Evolutionary conservation across 2,888 invertebrate species (phyloP).

Genomic region (Melitaea athalia): DNA sequence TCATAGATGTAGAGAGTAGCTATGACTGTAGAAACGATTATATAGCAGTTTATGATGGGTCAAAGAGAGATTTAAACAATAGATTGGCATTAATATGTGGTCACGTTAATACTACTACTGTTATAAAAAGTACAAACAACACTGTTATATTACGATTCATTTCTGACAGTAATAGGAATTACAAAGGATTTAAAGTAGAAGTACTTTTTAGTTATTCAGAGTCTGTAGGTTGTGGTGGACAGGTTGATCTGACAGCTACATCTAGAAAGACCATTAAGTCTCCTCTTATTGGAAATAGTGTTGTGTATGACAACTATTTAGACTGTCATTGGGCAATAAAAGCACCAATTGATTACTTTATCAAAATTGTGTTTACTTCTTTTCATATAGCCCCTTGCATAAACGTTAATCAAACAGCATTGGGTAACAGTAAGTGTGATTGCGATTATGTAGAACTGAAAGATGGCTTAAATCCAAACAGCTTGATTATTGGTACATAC

Average conservation of each 20-base stretch:
- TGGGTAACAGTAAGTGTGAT: conserved; percentile 78
- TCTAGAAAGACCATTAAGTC: conserved; percentile 64
- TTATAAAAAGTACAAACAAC: conserved; percentile 83
- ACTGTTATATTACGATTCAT: conserved; percentile 80
- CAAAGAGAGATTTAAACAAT: conserved; percentile 56
- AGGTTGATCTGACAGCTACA: conserved; percentile 76
- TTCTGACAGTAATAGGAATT: conserved; percentile 67
- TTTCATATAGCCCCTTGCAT: conserved; percentile 79
- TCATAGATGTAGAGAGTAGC: conserved; percentile 79
- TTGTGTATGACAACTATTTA: conserved; percentile 84
- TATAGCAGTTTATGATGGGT: conserved; percentile 82
- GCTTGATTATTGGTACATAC: conserved; percentile 84
- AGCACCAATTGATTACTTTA: conserved; percentile 82
- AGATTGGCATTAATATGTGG: conserved; percentile 85
- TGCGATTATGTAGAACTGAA: conserved; percentile 89
- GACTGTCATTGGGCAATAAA: conserved; percentile 89
- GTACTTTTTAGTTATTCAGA: conserved; percentile 83
- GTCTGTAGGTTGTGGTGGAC: conserved; percentile 86
- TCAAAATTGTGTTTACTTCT: conserved; percentile 82
- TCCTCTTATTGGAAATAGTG: conserved; percentile 57
- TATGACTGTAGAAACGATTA: conserved; percentile 82
- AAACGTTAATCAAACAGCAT: conserved; percentile 64
- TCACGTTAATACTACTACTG: conserved; percentile 79
- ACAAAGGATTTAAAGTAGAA: conserved; percentile 82
- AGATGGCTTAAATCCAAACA: conserved; percentile 86